These are phyloP conservation scores for Asbolus verrucosus DNA, from an alignment of 1,140 invertebrate species.

Conservation along the genomic window DNA sequence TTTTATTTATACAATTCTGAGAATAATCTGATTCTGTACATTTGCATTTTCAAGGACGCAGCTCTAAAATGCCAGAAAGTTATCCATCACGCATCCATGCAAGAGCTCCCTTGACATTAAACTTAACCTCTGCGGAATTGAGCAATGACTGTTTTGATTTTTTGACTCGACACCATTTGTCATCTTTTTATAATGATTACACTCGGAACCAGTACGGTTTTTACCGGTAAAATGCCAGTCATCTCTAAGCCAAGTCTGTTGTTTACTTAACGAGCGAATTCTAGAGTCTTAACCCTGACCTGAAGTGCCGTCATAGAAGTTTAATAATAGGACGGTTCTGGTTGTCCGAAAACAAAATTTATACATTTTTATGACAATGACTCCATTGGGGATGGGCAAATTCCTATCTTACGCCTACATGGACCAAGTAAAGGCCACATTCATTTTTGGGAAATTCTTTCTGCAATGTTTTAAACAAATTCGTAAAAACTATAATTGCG, in stretches of 20 bases:
- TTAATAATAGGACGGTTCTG: constrained; percentile 28
- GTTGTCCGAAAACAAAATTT: constrained; percentile 22
- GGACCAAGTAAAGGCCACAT: no score
- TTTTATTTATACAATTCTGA: no score
- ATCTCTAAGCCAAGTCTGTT: constrained; percentile 12
- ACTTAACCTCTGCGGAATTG: constrained; percentile 34
- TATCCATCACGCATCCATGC: constrained; percentile 24
- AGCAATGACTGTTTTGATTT: constrained; percentile 39
- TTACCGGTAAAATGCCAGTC: constrained; percentile 32
- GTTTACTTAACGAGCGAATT: constrained; percentile 39
- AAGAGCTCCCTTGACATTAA: constrained; percentile 32
- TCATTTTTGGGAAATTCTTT: not conserved
- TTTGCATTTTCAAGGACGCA: constrained; percentile 6
- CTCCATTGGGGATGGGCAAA: constrained; percentile 21
- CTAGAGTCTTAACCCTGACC: constrained; percentile 15
- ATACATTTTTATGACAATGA: constrained; percentile 22
- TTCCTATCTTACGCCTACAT: not conserved
- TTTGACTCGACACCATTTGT: constrained; percentile 33
- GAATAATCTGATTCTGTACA: not conserved
- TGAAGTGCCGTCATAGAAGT: constrained; percentile 30
- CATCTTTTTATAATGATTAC: constrained; percentile 34
- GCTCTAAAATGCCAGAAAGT: constrained; percentile 23
- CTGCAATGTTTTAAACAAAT: no score
- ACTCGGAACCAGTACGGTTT: constrained; percentile 24
- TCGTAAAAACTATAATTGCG: no score